Evolutionary conservation across 2,797 vertebrate genomes (phyloP).

Genomic region (Lemur catta): DNA sequence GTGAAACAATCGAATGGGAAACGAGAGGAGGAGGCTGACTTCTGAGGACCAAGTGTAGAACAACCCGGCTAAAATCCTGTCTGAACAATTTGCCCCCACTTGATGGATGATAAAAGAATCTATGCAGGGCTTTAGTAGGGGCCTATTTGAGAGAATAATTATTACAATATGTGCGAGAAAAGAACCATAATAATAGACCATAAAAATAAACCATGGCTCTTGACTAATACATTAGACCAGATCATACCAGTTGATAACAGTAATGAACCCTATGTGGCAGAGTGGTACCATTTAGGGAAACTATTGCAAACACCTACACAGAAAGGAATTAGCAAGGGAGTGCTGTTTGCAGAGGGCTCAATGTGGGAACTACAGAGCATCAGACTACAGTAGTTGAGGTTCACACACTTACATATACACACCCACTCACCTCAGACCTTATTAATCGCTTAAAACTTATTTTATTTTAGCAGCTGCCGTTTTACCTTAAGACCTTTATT

Average conservation of each 20-base stretch:
- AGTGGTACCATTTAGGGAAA: constrained; percentile 44
- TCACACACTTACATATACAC: background rate
- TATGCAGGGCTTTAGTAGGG: background rate
- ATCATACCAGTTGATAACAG: constrained; percentile 61
- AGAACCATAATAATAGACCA: constrained; percentile 58
- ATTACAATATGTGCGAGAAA: constrained; percentile 57
- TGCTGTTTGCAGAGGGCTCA: background rate
- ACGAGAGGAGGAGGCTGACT: constrained; percentile 12
- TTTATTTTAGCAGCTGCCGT: constrained; percentile 52
- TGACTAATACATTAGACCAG: constrained; percentile 60
- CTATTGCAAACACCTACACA: constrained; percentile 50
- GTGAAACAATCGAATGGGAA: constrained; percentile 61
- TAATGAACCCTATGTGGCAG: constrained; percentile 20
- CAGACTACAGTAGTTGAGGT: constrained; percentile 49
- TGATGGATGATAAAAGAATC: constrained; percentile 56
- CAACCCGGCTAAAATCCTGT: constrained; percentile 36
- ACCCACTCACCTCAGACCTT: constrained; percentile 41
- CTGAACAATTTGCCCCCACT: constrained; percentile 36
- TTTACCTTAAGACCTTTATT: background rate
- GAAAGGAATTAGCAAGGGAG: constrained; percentile 5
- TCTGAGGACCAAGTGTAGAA: background rate
- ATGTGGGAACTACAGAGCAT: constrained; percentile 47
- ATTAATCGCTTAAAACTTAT: constrained; percentile 30
- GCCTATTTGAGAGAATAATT: constrained; percentile 56
- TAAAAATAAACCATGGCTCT: constrained; percentile 61